Percentiles rank a stretch among this genome's conserved stretches.
Conservation (phyloP, 2,888 invertebrate genomes). For the Sesia bembeciformis region DNA sequence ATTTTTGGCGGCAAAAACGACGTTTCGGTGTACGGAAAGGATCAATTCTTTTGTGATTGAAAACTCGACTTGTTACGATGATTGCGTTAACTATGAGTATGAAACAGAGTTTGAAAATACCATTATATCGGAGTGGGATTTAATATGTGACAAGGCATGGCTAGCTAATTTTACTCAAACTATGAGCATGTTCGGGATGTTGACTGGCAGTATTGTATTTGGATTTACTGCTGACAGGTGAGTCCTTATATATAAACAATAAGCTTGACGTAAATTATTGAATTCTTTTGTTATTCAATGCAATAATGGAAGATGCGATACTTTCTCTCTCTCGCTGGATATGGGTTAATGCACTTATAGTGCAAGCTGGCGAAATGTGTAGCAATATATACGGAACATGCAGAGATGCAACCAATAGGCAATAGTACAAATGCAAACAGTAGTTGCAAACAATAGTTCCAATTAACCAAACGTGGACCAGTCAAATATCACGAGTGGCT, state of each 20-base stretch:
- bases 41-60: not conserved
- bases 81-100: not conserved
- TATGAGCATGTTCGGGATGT: slow-evolving; percentile 77
- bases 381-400: no score
- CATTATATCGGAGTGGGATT: slow-evolving; percentile 77
- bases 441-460: no score
- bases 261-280: no score
- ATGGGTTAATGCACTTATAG: no score
- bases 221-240: slow-evolving; percentile 78
- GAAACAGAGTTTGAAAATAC: slow-evolving; percentile 44
- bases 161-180: slow-evolving; percentile 76
- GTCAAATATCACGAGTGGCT: no score
- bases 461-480: no score
- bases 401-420: no score
- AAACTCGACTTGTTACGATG: not conserved
- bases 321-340: no score
- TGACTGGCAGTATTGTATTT: slow-evolving; percentile 76
- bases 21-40: not conserved
- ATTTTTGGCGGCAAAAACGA: not conserved
- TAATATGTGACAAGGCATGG: slow-evolving; percentile 72
- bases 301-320: no score
- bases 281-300: no score
- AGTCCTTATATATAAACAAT: slow-evolving; percentile 4
- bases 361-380: no score
- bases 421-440: no score